Base-by-base conservation (phyloP, 1,140 invertebrate genomes). In the Drosophila kikkawai region DNA sequence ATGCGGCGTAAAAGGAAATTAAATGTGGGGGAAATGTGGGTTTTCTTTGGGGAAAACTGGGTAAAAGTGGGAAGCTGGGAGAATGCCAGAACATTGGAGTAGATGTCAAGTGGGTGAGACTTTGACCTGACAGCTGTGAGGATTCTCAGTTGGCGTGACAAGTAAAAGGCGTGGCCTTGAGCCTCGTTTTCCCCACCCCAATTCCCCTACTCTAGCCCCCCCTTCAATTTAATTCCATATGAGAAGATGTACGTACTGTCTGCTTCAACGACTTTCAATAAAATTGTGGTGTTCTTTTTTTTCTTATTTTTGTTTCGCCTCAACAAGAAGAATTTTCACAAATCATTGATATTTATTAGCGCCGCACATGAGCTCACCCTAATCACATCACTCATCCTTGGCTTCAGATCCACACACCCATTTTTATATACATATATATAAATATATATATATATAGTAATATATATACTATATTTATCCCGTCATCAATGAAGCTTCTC, bases 141-240 rank as follows among this genome's bases (percentile, higher is more conserved):
- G 32, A 50, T 64, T 77, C 63, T n/a, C 81, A 71, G 45, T n/a
- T 26, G 15, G 15, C 11, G 36, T 29, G 75, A 87, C 82, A 87
- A 48, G 84, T 45, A 65, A 86, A 87, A 82, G 82, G 82, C 82
- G 82, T 87, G 70, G 48, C 82, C 59, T 65, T 63, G 26, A 59
- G 56, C 63, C 48, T 51, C 53, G 47, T 68, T 11, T 29, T 7
- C 29, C 26, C 48, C 12, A 0, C 32, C 17, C 15, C 8, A 22
- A 2, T 36, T 4, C 9, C 15, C 47, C 22, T 15, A 1, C 7
- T 1, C 2, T 29, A 29, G 0, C 2, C 4, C 51, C 42, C 26
- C 22, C 45, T 37, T 37, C 44, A 59, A 44, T 47, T 60, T 77
- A 77, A 60, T 61, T 55, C 55, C 50, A 50, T 41, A 42, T 26